These are phyloP conservation scores for Brachypalpus laphriformis DNA, from an alignment of 2,888 invertebrate species.

Conservation along the genomic window DNA sequence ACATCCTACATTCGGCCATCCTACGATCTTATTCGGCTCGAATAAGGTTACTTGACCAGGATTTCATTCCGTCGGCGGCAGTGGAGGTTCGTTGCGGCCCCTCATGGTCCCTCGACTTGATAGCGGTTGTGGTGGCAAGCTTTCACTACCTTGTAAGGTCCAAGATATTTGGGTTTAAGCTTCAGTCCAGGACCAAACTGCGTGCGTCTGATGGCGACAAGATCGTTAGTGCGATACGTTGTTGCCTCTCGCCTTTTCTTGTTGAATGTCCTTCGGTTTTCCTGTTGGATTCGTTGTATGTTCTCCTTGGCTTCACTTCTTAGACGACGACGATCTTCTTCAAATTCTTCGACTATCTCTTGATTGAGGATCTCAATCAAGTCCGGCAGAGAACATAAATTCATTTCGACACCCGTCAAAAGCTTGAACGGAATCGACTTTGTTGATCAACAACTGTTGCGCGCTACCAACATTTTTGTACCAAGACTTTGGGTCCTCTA, in stretches of 20 bases:
- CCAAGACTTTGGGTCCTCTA: background rate
- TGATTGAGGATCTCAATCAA: background rate
- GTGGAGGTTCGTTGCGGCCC: background rate
- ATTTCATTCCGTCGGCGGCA: conserved; percentile 3
- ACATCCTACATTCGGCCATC: conserved; percentile 8
- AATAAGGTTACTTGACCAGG: no score
- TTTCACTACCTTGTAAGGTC: no score
- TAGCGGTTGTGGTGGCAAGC: no score
- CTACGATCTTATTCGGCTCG: background rate
- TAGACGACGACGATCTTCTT: no score
- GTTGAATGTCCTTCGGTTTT: background rate
- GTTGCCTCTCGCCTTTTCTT: background rate
- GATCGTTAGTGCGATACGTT: background rate
- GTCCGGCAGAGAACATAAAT: background rate
- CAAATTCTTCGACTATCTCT: background rate
- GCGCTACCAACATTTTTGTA: background rate
- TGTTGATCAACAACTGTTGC: background rate
- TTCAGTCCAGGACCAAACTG: conserved; percentile 7
- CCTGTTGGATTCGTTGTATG: background rate
- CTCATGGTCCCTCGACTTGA: no score
- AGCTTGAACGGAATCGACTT: background rate
- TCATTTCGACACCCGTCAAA: background rate
- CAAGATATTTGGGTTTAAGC: conserved; percentile 3
- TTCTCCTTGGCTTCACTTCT: background rate
- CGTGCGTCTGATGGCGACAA: background rate